Conservation (phyloP, 2,888 invertebrate species). For the Folsomia manolachei region DNA sequence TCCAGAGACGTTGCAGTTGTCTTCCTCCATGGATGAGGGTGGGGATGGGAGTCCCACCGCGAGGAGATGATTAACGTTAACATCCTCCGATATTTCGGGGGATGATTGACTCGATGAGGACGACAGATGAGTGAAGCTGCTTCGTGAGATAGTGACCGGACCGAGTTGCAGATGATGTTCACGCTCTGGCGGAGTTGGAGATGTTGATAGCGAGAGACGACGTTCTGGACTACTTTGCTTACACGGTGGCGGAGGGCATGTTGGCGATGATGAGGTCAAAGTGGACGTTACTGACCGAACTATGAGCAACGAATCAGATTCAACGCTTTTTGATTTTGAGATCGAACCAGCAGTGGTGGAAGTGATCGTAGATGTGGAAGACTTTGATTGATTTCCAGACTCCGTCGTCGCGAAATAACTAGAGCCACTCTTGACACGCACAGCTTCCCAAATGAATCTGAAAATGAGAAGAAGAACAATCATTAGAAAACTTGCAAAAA, state of each 20-base stretch:
- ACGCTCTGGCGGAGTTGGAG: slow-evolving; percentile 18
- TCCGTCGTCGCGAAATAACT: background rate
- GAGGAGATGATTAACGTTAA: background rate
- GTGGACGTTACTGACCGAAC: slow-evolving; percentile 21
- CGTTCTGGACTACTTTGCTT: slow-evolving; percentile 1
- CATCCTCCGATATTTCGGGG: background rate
- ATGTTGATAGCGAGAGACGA: slow-evolving; percentile 25
- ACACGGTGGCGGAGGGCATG: background rate
- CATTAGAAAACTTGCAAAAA: background rate
- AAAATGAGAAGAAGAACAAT: slow-evolving; percentile 10
- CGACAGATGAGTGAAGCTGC: background rate
- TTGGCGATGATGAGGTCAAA: slow-evolving; percentile 7
- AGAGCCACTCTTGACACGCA: background rate
- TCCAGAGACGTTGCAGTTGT: slow-evolving; percentile 20
- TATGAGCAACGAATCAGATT: background rate
- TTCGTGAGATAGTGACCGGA: background rate
- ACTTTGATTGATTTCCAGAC: background rate
- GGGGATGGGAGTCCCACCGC: slow-evolving; percentile 9
- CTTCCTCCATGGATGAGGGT: slow-evolving; percentile 10
- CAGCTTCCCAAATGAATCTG: slow-evolving; percentile 33
- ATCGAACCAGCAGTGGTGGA: background rate
- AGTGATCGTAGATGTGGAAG: background rate
- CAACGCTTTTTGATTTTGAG: background rate
- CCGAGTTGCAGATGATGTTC: background rate
- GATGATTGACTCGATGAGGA: slow-evolving; percentile 15